Percentiles rank a stretch among this genome's conserved stretches.
phyloP scores from a whole-genome alignment of 2,888 invertebrate genomes.

The Tholera decimalis region DNA sequence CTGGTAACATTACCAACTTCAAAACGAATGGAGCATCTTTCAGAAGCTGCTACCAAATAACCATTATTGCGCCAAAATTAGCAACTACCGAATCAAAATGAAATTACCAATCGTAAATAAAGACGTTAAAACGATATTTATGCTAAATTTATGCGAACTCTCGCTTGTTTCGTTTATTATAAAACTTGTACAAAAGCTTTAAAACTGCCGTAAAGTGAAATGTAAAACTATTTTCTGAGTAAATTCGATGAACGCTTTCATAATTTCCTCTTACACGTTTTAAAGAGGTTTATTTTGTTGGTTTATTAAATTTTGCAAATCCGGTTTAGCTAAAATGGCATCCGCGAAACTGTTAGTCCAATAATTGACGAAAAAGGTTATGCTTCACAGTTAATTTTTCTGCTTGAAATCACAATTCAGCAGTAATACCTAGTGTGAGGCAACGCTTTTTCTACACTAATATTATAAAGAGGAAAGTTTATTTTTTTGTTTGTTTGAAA shows the following conservation, averaged over 20 bases:
- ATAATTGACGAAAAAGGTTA: too few species aligned
- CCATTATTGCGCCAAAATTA: conserved; percentile 21
- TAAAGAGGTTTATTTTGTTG: conserved; percentile 1
- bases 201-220: conserved; percentile 37
- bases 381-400: too few species aligned
- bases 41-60: background rate
- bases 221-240: conserved; percentile 37
- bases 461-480: too few species aligned
- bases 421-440: too few species aligned
- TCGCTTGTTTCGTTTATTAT: conserved; percentile 32
- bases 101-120: conserved; percentile 53
- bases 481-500: too few species aligned
- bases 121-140: conserved; percentile 54
- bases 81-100: conserved; percentile 37
- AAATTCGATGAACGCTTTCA: conserved; percentile 39
- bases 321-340: too few species aligned
- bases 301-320: conserved; percentile 1
- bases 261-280: conserved; percentile 28
- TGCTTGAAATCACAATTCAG: too few species aligned
- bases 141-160: conserved; percentile 40
- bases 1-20: too few species aligned
- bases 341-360: too few species aligned
- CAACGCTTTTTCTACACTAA: too few species aligned
- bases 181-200: conserved; percentile 33
- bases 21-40: background rate